phyloP scores from a whole-genome alignment of 1,140 invertebrate genomes.

The Leguminivora glycinivorella region DNA sequence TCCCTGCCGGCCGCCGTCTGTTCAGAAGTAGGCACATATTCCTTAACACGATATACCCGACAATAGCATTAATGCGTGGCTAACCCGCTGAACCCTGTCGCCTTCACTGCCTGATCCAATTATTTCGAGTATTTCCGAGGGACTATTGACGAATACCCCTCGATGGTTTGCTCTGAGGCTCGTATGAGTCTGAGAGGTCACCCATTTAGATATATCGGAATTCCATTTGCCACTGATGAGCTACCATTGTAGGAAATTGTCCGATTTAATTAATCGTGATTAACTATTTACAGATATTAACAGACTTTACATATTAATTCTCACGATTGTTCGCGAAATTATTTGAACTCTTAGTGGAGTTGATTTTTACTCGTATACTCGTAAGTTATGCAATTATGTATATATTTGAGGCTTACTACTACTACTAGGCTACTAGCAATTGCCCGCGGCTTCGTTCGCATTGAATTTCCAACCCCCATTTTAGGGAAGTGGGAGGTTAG shows the following conservation, averaged over 20 bases:
- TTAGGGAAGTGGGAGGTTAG: too few relatives aligned
- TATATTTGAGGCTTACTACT: too few relatives aligned
- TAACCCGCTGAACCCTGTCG: slow-evolving; percentile 7
- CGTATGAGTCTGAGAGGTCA: slow-evolving; percentile 22
- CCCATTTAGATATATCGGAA: slow-evolving; percentile 24
- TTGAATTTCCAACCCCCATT: too few relatives aligned
- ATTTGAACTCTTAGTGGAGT: too few relatives aligned
- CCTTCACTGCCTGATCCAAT: slow-evolving; percentile 20
- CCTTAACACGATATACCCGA: background rate
- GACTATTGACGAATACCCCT: slow-evolving; percentile 25
- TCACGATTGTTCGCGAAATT: background rate
- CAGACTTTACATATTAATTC: background rate
- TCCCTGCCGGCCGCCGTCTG: background rate
- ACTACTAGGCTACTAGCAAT: too few relatives aligned
- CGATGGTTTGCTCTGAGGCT: slow-evolving; percentile 22
- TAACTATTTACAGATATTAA: background rate
- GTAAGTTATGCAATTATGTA: too few relatives aligned
- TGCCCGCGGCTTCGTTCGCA: too few relatives aligned
- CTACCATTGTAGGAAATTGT: slow-evolving; percentile 17
- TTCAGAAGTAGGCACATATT: slow-evolving; percentile 10
- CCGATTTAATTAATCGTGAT: slow-evolving; percentile 4
- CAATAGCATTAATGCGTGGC: slow-evolving; percentile 12
- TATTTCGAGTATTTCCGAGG: slow-evolving; percentile 29
- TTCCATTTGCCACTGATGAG: slow-evolving; percentile 15
- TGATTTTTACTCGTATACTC: too few relatives aligned